Conservation (phyloP, 2,113 vertebrate genomes). For the Lamprologus speciosus region DNA sequence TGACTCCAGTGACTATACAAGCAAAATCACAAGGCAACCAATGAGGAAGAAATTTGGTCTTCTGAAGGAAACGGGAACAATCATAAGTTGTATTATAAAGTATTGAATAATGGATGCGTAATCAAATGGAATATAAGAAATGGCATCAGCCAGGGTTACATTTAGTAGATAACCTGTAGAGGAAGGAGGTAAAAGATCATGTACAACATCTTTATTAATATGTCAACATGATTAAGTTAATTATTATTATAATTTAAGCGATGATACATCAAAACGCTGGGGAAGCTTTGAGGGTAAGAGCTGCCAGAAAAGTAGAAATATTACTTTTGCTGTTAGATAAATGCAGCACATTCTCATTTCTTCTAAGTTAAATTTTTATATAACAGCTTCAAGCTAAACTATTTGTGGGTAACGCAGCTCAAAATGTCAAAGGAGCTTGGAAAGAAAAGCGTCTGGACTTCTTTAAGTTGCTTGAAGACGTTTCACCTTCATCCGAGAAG, state of each 20-base stretch:
- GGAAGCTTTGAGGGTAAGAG: background rate
- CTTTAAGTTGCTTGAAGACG: rapidly evolving
- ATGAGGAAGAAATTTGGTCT: background rate
- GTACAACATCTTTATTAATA: background rate
- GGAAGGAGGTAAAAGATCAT: background rate
- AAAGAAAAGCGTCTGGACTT: too few relatives aligned
- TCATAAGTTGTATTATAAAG: background rate
- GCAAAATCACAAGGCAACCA: background rate
- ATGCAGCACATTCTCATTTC: background rate
- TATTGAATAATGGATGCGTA: background rate
- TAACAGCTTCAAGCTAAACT: background rate
- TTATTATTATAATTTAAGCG: background rate
- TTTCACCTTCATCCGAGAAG: too few relatives aligned
- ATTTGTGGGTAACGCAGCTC: background rate
- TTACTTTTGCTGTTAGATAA: background rate
- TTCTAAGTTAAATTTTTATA: rapidly evolving
- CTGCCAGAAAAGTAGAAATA: background rate
- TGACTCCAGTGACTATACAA: background rate
- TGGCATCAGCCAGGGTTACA: background rate
- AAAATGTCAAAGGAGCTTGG: rapidly evolving
- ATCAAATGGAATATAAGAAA: background rate
- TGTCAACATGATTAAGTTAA: background rate
- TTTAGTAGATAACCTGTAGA: background rate
- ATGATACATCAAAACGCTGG: background rate
- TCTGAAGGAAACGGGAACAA: background rate